Evolutionary conservation across 2,888 invertebrate genomes (phyloP).

Genomic region (Drosophila mimetica): DNA sequence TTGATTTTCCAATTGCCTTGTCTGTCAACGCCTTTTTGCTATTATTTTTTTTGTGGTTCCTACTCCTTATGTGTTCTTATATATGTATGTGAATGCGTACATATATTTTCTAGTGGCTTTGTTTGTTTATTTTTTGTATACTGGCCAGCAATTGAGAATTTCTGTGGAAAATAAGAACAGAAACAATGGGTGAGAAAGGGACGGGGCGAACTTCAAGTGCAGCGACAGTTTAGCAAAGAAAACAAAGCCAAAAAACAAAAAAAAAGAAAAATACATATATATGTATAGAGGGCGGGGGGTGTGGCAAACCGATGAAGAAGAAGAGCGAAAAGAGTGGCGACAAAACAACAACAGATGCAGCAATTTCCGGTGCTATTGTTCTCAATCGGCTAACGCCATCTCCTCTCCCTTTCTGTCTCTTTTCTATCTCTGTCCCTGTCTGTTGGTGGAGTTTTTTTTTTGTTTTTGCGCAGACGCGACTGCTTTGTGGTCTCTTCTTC

Average conservation of each 20-base stretch:
- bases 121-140: slow-evolving; percentile 1
- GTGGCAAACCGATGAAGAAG: slow-evolving; percentile 17
- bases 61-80: not conserved
- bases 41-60: not conserved
- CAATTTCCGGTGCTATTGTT: slow-evolving; percentile 75
- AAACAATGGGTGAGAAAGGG: slow-evolving; percentile 11
- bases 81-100: not conserved
- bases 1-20: slow-evolving; percentile 11
- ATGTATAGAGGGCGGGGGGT: slow-evolving; percentile 23
- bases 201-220: slow-evolving; percentile 53
- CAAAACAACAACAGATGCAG: slow-evolving; percentile 71
- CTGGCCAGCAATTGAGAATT: slow-evolving; percentile 37
- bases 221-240: slow-evolving; percentile 40
- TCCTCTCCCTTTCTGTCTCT: slow-evolving; percentile 24
- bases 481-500: slow-evolving; percentile 8
- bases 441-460: slow-evolving; percentile 6
- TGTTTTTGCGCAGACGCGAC: slow-evolving; percentile 35
- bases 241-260: slow-evolving; percentile 30
- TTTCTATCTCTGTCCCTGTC: slow-evolving; percentile 4
- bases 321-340: slow-evolving; percentile 24
- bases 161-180: slow-evolving; percentile 22
- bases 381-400: slow-evolving; percentile 76
- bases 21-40: slow-evolving; percentile 8
- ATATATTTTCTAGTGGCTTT: slow-evolving; percentile 11
- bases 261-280: not conserved